Evolutionary conservation across 2,797 vertebrate genomes (phyloP).

Genomic region (Taeniopygia guttata): DNA sequence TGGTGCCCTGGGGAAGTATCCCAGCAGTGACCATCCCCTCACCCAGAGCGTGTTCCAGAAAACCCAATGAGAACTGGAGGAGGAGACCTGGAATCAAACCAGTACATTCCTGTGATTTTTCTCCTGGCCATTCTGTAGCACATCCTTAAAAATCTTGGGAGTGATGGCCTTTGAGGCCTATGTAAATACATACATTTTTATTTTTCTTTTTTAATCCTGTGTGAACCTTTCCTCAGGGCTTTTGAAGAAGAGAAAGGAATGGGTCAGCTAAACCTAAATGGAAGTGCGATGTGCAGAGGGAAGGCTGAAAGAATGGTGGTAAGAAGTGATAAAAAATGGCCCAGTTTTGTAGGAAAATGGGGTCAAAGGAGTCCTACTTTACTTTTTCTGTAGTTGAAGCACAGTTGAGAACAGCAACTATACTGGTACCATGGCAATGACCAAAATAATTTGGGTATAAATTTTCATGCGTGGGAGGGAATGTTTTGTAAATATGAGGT

Average conservation of each 20-base stretch:
- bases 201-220: neutral
- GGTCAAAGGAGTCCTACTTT: neutral
- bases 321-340: neutral
- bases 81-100: neutral
- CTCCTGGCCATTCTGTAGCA: accelerated
- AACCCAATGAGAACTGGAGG: neutral
- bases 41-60: neutral
- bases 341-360: neutral
- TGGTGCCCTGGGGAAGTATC: neutral
- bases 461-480: neutral
- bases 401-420: neutral
- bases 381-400: neutral
- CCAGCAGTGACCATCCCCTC: neutral
- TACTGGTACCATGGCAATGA: neutral
- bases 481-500: neutral
- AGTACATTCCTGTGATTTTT: neutral
- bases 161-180: accelerated
- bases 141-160: neutral
- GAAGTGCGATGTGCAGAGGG: neutral
- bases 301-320: neutral
- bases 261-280: neutral
- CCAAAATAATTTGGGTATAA: neutral
- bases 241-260: neutral
- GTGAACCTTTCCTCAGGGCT: neutral
- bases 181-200: neutral